Conservation (phyloP, 2,113 vertebrate genomes). For the Heloderma charlesbogerti region DNA sequence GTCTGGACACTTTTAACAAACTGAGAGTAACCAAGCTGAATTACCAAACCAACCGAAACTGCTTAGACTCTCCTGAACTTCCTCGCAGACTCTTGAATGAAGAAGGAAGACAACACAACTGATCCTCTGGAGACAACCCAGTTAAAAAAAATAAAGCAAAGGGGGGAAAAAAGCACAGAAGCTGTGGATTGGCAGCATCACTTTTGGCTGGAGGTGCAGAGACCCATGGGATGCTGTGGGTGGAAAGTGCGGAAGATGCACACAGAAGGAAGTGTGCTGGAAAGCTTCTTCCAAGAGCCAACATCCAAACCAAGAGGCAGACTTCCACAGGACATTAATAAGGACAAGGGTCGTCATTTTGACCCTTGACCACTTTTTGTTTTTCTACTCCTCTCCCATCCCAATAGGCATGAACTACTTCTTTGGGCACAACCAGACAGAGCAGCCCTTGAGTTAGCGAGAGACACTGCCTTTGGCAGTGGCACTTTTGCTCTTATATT, state of each 20-base stretch:
- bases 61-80: slow-evolving; percentile 54
- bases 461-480: slow-evolving; percentile 53
- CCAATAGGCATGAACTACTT: slow-evolving; percentile 9
- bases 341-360: slow-evolving; percentile 5
- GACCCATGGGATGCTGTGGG: not conserved
- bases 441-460: slow-evolving; percentile 51
- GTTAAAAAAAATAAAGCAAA: not conserved
- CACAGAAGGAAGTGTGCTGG: slow-evolving; percentile 11
- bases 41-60: slow-evolving; percentile 25
- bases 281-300: not conserved
- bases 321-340: not conserved
- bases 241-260: slow-evolving; percentile 2
- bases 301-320: slow-evolving; percentile 5
- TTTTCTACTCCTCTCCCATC: not conserved
- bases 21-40: slow-evolving; percentile 18
- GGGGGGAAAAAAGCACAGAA: slow-evolving; percentile 76
- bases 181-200: slow-evolving; percentile 32
- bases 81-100: slow-evolving; percentile 52
- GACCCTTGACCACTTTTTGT: not conserved
- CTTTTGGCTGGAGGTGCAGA: slow-evolving; percentile 40
- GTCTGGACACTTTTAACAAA: slow-evolving; percentile 36
- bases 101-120: slow-evolving; percentile 37
- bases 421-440: slow-evolving; percentile 30
- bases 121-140: slow-evolving; percentile 52
- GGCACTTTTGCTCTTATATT: slow-evolving; percentile 60